These are phyloP conservation scores for Maccullochella peelii DNA, from an alignment of 2,113 vertebrate species.

Conservation along the genomic window DNA sequence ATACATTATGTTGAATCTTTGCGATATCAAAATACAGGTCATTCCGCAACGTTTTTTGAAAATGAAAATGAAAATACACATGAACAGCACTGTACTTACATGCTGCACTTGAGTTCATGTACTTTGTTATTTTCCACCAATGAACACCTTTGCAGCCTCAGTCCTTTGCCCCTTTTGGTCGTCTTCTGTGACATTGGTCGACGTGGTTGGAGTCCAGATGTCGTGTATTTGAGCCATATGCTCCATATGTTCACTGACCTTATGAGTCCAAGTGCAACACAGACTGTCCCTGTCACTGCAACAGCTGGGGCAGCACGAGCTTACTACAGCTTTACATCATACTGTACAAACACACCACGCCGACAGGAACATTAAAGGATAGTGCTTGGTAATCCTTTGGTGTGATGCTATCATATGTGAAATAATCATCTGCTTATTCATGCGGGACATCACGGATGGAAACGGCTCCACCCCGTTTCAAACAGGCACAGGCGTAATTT, in stretches of 20 bases:
- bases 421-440: constrained; percentile 12
- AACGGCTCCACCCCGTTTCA: constrained; percentile 5
- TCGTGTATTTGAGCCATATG: constrained; percentile 46
- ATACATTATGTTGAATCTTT: not conserved
- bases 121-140: not conserved
- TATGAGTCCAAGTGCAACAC: constrained; percentile 27
- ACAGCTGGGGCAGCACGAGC: constrained; percentile 37
- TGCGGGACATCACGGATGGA: not conserved
- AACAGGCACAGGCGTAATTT: constrained; percentile 56
- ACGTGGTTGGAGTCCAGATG: constrained; percentile 56
- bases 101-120: not conserved
- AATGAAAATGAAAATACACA: not conserved
- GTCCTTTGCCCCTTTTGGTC: not conserved
- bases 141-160: not conserved
- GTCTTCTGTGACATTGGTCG: constrained; percentile 25
- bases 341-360: constrained; percentile 14
- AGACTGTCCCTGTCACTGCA: constrained; percentile 25
- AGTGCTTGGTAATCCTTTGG: constrained; percentile 6
- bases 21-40: not conserved
- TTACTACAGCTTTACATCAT: constrained; percentile 19
- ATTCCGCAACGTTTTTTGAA: not conserved
- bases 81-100: not conserved
- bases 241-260: constrained; percentile 56
- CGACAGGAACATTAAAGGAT: constrained; percentile 6
- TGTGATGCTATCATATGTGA: constrained; percentile 4